phyloP scores from a whole-genome alignment of 2,888 invertebrate species.

The Pachydiplax longipennis region DNA sequence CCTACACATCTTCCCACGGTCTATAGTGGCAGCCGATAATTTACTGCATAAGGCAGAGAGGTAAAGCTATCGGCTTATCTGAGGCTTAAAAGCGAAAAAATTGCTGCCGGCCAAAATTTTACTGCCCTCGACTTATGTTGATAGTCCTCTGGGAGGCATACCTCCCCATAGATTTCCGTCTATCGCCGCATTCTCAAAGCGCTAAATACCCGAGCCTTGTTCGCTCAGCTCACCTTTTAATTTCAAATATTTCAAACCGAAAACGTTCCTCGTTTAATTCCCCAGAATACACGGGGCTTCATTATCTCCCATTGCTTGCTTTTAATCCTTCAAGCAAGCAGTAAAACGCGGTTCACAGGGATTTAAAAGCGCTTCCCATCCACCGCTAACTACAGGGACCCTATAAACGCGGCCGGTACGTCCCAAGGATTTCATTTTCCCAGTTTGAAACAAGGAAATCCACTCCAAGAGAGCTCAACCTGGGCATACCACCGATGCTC shows the following conservation, averaged over 20 bases:
- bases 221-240: constrained; percentile 10
- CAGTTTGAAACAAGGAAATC: constrained; percentile 27
- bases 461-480: constrained; percentile 14
- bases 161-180: background rate
- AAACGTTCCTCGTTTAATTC: constrained; percentile 16
- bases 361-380: constrained; percentile 3
- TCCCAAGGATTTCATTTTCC: constrained; percentile 14
- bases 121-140: background rate
- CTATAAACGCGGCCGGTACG: background rate
- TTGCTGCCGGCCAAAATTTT: background rate
- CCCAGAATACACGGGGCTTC: constrained; percentile 6
- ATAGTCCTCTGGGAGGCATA: background rate
- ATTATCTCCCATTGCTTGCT: constrained; percentile 38
- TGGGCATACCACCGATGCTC: constrained; percentile 12
- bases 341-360: constrained; percentile 25
- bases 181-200: background rate
- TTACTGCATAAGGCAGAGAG: background rate
- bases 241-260: constrained; percentile 16
- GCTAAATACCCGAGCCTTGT: constrained; percentile 24
- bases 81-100: background rate
- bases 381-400: constrained; percentile 9
- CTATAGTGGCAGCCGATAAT: no score
- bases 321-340: constrained; percentile 13
- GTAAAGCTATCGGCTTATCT: background rate
- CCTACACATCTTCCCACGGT: no score